Percentiles rank a stretch among this genome's conserved stretches.
Conservation (phyloP, 2,113 vertebrate species). For the Phrynocephalus versicolor region DNA sequence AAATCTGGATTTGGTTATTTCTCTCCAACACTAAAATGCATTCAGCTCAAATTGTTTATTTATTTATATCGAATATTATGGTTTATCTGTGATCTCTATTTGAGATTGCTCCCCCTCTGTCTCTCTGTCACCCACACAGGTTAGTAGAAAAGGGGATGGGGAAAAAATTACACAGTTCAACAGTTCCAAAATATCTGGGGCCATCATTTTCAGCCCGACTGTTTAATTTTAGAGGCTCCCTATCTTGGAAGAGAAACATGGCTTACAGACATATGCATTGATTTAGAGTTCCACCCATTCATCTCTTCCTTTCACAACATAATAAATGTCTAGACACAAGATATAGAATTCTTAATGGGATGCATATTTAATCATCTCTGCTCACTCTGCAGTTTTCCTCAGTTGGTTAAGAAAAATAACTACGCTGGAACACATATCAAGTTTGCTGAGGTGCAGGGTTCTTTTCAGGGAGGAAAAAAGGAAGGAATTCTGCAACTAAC, state of each 20-base stretch:
- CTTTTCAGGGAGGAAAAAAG: background rate
- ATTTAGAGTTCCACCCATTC: constrained; percentile 27
- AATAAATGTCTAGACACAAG: constrained; percentile 43
- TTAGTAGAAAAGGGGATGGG: background rate
- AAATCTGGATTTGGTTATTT: too few species aligned
- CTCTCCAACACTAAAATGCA: too few species aligned
- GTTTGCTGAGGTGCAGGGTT: constrained; percentile 19
- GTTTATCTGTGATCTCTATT: background rate
- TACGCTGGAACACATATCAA: constrained; percentile 32
- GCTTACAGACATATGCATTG: background rate
- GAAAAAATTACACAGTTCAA: background rate
- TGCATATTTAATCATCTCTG: constrained; percentile 49
- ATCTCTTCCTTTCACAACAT: constrained; percentile 42
- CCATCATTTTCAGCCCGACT: background rate
- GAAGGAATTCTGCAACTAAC: constrained; percentile 25
- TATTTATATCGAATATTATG: too few species aligned
- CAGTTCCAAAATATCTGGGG: background rate
- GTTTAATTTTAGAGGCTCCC: constrained; percentile 16
- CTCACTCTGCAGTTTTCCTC: constrained; percentile 46
- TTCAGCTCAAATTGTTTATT: too few species aligned
- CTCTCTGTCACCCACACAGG: too few species aligned
- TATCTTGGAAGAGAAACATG: constrained; percentile 19
- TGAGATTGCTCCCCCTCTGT: too few species aligned
- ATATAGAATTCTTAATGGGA: constrained; percentile 49
- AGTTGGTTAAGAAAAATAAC: constrained; percentile 40